Evolutionary conservation across 2,888 invertebrate genomes (phyloP).

Genomic region (Ariolimax columbianus): DNA sequence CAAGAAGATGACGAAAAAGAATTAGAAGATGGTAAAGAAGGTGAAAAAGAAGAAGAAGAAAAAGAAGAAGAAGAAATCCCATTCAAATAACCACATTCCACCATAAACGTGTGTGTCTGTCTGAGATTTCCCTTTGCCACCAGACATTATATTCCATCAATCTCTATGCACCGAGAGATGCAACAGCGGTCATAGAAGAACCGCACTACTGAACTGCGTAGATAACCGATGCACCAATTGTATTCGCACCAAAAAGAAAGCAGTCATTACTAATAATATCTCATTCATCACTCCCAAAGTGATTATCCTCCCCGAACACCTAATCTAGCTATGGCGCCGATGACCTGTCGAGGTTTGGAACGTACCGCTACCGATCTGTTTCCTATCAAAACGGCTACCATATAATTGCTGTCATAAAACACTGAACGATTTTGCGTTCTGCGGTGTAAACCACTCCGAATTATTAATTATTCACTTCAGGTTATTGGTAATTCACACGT

Average conservation of each 20-base stretch:
- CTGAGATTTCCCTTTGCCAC: too few species aligned
- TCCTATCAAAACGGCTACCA: background rate
- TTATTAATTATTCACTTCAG: slow-evolving; percentile 30
- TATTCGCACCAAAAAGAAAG: background rate
- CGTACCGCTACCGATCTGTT: background rate
- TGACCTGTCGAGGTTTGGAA: background rate
- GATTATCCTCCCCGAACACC: background rate
- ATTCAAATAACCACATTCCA: too few species aligned
- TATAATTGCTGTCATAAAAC: slow-evolving; percentile 15
- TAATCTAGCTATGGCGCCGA: background rate
- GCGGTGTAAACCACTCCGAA: background rate
- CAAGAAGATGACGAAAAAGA: too few species aligned
- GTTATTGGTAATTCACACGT: slow-evolving; percentile 3
- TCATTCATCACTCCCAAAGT: background rate
- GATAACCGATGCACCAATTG: background rate
- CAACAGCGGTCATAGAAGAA: background rate
- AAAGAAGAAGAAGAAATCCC: too few species aligned
- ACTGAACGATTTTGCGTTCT: background rate
- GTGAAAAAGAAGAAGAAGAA: too few species aligned
- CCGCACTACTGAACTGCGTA: background rate
- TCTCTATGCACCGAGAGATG: background rate
- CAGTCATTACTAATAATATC: background rate
- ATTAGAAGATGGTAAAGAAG: too few species aligned
- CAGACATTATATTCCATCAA: too few species aligned
- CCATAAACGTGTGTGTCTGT: too few species aligned